These are phyloP conservation scores for Spatula clypeata DNA, from an alignment of 2,797 vertebrate genomes.

Conservation along the genomic window DNA sequence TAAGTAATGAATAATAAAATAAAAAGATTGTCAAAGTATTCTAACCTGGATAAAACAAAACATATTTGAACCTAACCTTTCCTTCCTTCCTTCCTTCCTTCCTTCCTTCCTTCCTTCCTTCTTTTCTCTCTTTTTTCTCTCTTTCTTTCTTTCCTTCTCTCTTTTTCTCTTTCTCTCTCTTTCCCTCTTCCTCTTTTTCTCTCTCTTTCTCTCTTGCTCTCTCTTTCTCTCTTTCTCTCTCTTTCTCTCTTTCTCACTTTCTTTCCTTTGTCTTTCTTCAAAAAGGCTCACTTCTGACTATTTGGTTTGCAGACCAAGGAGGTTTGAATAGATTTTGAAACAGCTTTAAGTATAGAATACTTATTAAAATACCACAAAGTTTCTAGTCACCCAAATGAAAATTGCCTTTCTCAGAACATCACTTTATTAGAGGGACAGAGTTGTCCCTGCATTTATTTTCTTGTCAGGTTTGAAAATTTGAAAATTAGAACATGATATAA, in stretches of 20 bases:
- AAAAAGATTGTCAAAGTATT: not conserved
- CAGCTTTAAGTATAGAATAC: not conserved
- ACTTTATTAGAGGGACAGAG: not conserved
- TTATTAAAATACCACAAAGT: conserved; percentile 31
- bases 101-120: accelerated
- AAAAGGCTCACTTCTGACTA: not conserved
- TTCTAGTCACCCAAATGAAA: not conserved
- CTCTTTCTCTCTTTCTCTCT: no score
- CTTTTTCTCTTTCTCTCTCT: no score
- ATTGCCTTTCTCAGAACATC: not conserved
- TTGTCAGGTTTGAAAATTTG: conserved; percentile 23
- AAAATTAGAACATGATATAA: conserved; percentile 23
- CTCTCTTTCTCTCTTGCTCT: accelerated
- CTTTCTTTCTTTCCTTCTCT: no score
- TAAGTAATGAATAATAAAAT: not conserved
- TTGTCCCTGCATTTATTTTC: not conserved
- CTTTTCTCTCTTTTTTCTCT: no score
- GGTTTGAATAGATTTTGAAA: not conserved
- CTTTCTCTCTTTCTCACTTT: no score
- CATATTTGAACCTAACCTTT: accelerated
- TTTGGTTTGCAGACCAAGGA: not conserved
- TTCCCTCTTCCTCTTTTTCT: not conserved
- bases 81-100: not conserved
- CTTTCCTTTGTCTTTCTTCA: not conserved
- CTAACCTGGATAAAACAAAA: not conserved